Evolutionary conservation across 2,888 invertebrate species (phyloP).

Genomic region (Incurvaria masculella): DNA sequence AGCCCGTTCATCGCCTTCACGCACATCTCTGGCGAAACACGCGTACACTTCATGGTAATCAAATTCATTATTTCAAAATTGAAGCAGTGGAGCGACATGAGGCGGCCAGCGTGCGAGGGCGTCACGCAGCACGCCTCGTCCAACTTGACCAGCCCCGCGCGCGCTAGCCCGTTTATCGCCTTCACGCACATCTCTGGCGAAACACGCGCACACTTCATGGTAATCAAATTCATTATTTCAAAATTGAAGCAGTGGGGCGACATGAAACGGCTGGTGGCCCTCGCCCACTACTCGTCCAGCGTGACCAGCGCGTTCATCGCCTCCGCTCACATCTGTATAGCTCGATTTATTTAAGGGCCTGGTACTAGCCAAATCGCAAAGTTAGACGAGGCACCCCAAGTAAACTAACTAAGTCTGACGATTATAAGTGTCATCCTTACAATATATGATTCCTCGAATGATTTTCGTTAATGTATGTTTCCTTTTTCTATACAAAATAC

Average conservation of each 20-base stretch:
- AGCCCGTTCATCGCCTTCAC: conserved; percentile 67
- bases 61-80: conserved; percentile 73
- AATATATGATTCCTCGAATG: no score
- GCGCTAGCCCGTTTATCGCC: conserved; percentile 66
- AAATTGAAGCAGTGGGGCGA: no score
- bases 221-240: no score
- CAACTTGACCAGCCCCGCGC: conserved; percentile 60
- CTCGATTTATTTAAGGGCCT: no score
- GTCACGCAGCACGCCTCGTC: conserved; percentile 49
- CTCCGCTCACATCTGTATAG: conserved; percentile 66
- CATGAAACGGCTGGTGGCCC: no score
- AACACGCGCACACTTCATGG: no score
- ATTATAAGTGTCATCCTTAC: no score
- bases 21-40: conserved; percentile 74
- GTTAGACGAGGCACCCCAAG: no score
- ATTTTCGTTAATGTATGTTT: no score
- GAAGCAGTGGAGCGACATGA: conserved; percentile 70
- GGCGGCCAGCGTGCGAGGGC: conserved; percentile 61
- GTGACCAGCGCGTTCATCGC: conserved; percentile 66
- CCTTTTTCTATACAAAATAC: no score
- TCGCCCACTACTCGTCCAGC: conserved; percentile 60
- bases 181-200: conserved; percentile 71
- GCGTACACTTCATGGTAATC: conserved; percentile 62
- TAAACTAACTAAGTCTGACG: no score
- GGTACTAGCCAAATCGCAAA: no score